Conservation (phyloP, 2,888 invertebrate genomes). For the Cistogaster globosa region DNA sequence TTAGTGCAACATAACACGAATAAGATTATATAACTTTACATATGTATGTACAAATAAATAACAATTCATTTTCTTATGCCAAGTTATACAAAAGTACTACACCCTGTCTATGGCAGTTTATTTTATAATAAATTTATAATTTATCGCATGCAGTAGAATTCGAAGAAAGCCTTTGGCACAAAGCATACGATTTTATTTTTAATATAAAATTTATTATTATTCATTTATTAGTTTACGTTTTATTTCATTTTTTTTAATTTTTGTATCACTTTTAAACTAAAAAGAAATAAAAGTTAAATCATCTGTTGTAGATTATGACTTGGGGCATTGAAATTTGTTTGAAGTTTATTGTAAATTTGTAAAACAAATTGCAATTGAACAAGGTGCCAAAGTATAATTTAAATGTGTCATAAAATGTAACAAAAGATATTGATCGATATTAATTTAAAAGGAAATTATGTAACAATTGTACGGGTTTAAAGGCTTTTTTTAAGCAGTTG, state of each 20-base stretch:
- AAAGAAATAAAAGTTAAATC: slow-evolving; percentile 25
- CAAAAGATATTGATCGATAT: slow-evolving; percentile 16
- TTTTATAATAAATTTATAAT: slow-evolving; percentile 55
- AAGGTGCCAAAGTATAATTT: slow-evolving; percentile 48
- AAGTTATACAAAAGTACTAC: not conserved
- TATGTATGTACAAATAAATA: slow-evolving; percentile 12
- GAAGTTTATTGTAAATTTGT: slow-evolving; percentile 40
- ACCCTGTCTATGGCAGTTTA: slow-evolving; percentile 22
- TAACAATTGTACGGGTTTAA: too few relatives aligned
- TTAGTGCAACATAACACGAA: not conserved
- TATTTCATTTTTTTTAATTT: not conserved
- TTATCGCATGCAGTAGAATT: slow-evolving; percentile 68
- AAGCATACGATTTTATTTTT: slow-evolving; percentile 39
- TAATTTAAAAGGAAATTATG: not conserved
- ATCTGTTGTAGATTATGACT: slow-evolving; percentile 35
- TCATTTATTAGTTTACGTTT: slow-evolving; percentile 4
- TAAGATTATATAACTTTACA: not conserved
- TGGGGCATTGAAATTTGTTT: slow-evolving; percentile 24
- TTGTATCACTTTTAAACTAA: not conserved
- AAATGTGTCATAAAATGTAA: slow-evolving; percentile 25
- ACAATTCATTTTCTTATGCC: slow-evolving; percentile 21
- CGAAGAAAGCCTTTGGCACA: slow-evolving; percentile 65
- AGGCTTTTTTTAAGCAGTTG: too few relatives aligned
- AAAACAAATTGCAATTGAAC: slow-evolving; percentile 43
- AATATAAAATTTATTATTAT: slow-evolving; percentile 32